These are phyloP conservation scores for Macrophya alboannulata DNA, from an alignment of 2,888 invertebrate genomes.

Conservation along the genomic window DNA sequence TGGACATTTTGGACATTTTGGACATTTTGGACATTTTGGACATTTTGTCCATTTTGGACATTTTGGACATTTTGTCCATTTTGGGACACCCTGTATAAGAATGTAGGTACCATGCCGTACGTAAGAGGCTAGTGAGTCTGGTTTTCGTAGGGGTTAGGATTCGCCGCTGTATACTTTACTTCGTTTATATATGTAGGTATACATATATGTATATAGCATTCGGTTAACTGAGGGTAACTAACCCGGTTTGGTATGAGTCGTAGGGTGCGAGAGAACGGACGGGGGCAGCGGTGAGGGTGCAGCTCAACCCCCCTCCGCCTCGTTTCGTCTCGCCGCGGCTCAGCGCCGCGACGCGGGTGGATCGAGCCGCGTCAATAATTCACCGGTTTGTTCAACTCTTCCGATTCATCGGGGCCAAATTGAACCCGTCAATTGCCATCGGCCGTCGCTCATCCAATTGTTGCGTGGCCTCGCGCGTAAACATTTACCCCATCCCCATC, in stretches of 20 bases:
- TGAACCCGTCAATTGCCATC: conserved; percentile 49
- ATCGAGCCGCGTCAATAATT: conserved; percentile 50
- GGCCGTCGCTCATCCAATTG: conserved; percentile 47
- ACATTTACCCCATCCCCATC: conserved; percentile 21
- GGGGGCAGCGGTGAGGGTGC: background rate
- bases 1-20: too few species aligned
- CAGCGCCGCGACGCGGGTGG: conserved; percentile 14
- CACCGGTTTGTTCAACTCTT: conserved; percentile 49
- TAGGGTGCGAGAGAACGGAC: background rate
- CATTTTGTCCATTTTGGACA: too few species aligned
- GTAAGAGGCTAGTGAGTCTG: too few species aligned
- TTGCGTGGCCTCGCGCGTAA: conserved; percentile 42
- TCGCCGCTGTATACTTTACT: background rate
- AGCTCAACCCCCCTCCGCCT: background rate
- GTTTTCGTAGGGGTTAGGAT: background rate
- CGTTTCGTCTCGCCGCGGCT: background rate
- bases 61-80: too few species aligned
- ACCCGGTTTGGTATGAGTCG: background rate
- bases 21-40: too few species aligned
- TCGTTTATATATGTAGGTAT: background rate
- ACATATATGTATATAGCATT: background rate
- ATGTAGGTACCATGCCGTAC: background rate
- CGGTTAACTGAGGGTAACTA: conserved; percentile 46
- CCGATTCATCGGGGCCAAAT: conserved; percentile 49
- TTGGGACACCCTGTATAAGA: background rate